Evolutionary conservation across 2,797 vertebrate genomes (phyloP), one percentile per base, ranked within the genome.

Genomic region (Anguilla megastoma): DNA sequence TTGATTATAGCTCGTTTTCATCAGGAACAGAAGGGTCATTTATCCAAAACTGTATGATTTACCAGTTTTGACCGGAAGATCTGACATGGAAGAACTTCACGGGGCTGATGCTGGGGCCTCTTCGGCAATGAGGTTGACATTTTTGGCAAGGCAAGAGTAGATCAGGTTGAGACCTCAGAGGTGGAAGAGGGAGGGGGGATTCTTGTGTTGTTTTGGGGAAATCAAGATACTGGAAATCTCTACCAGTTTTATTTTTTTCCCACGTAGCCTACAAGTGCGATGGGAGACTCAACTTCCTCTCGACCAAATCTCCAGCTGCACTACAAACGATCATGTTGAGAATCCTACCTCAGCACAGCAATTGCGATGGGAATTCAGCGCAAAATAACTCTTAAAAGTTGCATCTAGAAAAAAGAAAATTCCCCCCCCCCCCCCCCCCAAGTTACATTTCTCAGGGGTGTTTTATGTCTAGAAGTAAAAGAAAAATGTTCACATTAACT

Each of bases 21-120:
- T 88, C 88, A 85, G 54, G 50, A 87, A 76, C 48, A n/a, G 86
- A 45, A 36, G 80, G 66, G 58, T 89, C 85, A 90, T 90, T 90
- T 89, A 90, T 90, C 87, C 89, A 87, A n/a, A 89, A 85, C 21
- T 60, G 82, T 41, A 74, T 88, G 90, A 90, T 88, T 90, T 90
- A 74, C 90, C 88, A 89, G 86, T 79, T 33, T 85, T 82, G 80
- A 88, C 89, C 89, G 85, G 86, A 48, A 86, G 87, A 87, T 90
- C 89, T 89, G 54, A 56, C 63, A 66, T 41, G 85, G 33, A 69
- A 58, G 87, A 87, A 87, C 86, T 87, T 91, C 88, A 85, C n/a
- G 36, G 84, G 87, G 88, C 87, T 86, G 45, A n/a, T 45, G 45
- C 80, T 50, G 12, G 45, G 80, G 24, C 21, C 6, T 1, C 41